phyloP scores from a whole-genome alignment of 2,888 invertebrate species.

The Macrosoma leucophasiata region DNA sequence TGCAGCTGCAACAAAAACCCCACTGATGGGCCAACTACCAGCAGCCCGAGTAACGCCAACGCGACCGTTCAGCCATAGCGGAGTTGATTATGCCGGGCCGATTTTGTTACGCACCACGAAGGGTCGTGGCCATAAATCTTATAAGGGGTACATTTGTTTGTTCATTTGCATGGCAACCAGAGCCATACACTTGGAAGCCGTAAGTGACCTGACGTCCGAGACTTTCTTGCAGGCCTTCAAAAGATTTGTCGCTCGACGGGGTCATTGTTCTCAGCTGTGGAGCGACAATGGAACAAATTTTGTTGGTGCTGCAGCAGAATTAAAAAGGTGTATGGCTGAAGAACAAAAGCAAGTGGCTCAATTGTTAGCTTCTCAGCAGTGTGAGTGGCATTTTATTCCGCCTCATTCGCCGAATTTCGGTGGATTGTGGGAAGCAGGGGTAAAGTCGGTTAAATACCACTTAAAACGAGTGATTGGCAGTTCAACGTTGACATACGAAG shows the following conservation, averaged over 20 bases:
- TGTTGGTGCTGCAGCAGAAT: slow-evolving; percentile 5
- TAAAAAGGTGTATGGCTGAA: background rate
- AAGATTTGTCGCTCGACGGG: slow-evolving; percentile 11
- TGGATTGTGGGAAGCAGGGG: no score
- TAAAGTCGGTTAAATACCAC: slow-evolving; percentile 1
- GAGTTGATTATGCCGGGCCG: slow-evolving; percentile 1
- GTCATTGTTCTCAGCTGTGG: slow-evolving; percentile 13
- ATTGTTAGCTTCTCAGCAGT: slow-evolving; percentile 1
- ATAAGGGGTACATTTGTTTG: background rate
- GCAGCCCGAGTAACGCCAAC: no score
- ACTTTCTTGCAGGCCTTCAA: slow-evolving; percentile 14
- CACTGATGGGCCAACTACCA: no score
- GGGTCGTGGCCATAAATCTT: background rate
- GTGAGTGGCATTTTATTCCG: slow-evolving; percentile 8
- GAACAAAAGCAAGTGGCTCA: slow-evolving; percentile 7
- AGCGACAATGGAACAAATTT: slow-evolving; percentile 17
- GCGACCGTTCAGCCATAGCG: no score
- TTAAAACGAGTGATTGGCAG: slow-evolving; percentile 10
- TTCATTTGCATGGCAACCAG: slow-evolving; percentile 11
- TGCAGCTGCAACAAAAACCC: no score
- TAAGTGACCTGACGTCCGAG: slow-evolving; percentile 11
- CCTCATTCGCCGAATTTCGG: slow-evolving; percentile 7
- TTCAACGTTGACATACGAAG: slow-evolving; percentile 17
- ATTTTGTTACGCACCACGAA: background rate
- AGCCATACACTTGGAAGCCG: slow-evolving; percentile 13